A percentile compares a stretch with the other conserved stretches of the same genome.
Conservation (phyloP, 2,888 invertebrate species). For the Colostygia pectinataria region DNA sequence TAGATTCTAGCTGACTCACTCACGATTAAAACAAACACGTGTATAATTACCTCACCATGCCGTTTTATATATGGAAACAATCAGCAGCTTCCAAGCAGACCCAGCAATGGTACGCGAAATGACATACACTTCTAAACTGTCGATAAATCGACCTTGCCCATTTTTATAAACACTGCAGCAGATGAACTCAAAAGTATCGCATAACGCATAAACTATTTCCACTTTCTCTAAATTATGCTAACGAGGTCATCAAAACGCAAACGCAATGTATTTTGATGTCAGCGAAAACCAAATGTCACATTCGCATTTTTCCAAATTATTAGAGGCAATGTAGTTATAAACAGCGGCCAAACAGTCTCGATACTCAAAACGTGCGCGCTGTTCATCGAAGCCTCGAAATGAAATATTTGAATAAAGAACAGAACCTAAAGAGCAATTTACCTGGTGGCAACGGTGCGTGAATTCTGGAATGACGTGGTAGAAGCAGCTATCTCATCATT, state of each 20-base stretch:
- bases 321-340: conserved; percentile 29
- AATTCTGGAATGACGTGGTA: conserved; percentile 62
- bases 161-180: conserved; percentile 14
- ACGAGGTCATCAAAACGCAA: conserved; percentile 46
- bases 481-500: conserved; percentile 75
- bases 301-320: conserved; percentile 37
- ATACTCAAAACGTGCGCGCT: conserved; percentile 36
- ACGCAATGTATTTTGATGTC: conserved; percentile 49
- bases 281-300: conserved; percentile 34
- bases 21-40: conserved; percentile 4
- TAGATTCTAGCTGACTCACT: conserved; percentile 1
- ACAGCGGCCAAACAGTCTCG: conserved; percentile 37
- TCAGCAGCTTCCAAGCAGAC: not conserved
- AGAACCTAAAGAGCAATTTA: conserved; percentile 54
- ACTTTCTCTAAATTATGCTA: conserved; percentile 47
- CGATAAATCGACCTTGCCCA: conserved; percentile 33
- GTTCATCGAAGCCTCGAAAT: conserved; percentile 51
- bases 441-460: conserved; percentile 59
- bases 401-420: conserved; percentile 36
- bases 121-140: conserved; percentile 10
- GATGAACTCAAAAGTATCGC: conserved; percentile 37
- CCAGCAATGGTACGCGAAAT: conserved; percentile 23
- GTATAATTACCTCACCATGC: not conserved
- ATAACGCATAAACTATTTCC: conserved; percentile 46
- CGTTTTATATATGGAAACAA: not conserved